A percentile compares a stretch with the other conserved stretches of the same genome.
These are phyloP conservation scores for Lasioglossum morio DNA, from an alignment of 2,888 invertebrate species.

Conservation along the genomic window DNA sequence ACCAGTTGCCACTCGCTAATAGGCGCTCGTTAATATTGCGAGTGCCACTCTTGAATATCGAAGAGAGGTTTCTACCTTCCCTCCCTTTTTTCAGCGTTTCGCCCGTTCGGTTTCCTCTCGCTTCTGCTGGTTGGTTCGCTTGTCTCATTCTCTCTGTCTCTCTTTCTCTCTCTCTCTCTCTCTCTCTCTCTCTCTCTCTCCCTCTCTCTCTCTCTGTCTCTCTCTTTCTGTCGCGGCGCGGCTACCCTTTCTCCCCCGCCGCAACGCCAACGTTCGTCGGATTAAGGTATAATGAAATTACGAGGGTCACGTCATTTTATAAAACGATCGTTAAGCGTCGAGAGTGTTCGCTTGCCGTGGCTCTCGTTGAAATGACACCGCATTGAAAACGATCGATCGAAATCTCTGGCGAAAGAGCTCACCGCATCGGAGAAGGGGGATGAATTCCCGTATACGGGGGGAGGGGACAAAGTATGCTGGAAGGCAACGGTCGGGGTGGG, in stretches of 20 bases:
- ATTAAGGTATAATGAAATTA: slow-evolving; percentile 66
- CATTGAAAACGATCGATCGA: slow-evolving; percentile 63
- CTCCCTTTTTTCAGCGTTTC: slow-evolving; percentile 51
- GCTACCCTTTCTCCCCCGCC: slow-evolving; percentile 26
- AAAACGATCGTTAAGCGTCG: slow-evolving; percentile 64
- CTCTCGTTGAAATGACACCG: slow-evolving; percentile 60
- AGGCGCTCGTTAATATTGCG: slow-evolving; percentile 64
- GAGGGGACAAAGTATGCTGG: background rate
- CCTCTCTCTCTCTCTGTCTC: background rate
- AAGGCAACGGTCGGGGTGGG: background rate
- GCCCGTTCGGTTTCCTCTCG: slow-evolving; percentile 10
- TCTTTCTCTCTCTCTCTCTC: background rate
- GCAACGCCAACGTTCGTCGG: slow-evolving; percentile 55
- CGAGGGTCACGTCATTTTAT: slow-evolving; percentile 62
- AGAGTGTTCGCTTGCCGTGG: slow-evolving; percentile 56
- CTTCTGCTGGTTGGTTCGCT: background rate
- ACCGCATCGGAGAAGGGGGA: slow-evolving; percentile 21
- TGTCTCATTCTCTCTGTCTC: background rate
- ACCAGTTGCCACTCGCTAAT: slow-evolving; percentile 57
- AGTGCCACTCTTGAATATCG: slow-evolving; percentile 64
- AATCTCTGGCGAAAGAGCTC: slow-evolving; percentile 49
- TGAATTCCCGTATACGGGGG: slow-evolving; percentile 10
- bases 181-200: background rate
- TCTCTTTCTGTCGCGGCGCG: background rate
- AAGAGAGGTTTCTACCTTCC: slow-evolving; percentile 46